phyloP scores from a whole-genome alignment of 2,888 invertebrate species.

The Tinea semifulvella region DNA sequence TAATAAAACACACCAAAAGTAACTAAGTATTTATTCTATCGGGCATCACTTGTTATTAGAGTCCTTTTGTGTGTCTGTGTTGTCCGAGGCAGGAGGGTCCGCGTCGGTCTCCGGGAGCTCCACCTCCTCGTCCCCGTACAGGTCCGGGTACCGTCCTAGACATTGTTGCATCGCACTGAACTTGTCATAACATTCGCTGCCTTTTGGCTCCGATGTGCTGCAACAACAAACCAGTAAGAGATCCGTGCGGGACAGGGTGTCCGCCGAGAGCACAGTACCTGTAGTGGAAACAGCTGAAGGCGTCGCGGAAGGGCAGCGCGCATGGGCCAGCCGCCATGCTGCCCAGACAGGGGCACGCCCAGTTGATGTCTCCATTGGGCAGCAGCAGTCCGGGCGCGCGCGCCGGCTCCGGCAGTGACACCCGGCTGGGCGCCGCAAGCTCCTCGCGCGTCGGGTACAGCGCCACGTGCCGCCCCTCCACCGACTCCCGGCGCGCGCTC shows the following conservation, averaged over 20 bases:
- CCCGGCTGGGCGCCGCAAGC: constrained; percentile 75
- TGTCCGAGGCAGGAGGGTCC: no score
- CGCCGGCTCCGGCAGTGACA: constrained; percentile 75
- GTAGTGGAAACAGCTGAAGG: constrained; percentile 95
- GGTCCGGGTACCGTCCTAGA: constrained; percentile 85
- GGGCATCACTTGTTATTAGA: no score
- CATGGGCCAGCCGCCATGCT: constrained; percentile 99
- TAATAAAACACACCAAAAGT: no score
- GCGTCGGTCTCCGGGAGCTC: constrained; percentile 31
- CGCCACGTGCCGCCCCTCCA: constrained; percentile 80
- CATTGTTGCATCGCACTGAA: constrained; percentile 93
- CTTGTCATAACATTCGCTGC: constrained; percentile 90
- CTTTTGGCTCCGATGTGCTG: constrained; percentile 89
- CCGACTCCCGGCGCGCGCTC: constrained; percentile 51
- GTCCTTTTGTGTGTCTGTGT: no score
- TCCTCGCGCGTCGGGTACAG: constrained; percentile 85
- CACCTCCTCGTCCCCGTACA: constrained; percentile 79
- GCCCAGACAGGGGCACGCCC: constrained; percentile 96
- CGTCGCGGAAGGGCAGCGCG: constrained; percentile 90
- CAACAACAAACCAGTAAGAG: constrained; percentile 41
- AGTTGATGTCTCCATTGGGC: constrained; percentile 90
- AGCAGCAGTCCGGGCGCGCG: constrained; percentile 83
- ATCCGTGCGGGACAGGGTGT: constrained; percentile 49
- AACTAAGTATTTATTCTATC: no score
- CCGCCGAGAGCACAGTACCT: constrained; percentile 39